Evolutionary conservation across 2,113 vertebrate species (phyloP), one percentile per base, ranked within the genome.

Genomic region (Ctenomys sociabilis): DNA sequence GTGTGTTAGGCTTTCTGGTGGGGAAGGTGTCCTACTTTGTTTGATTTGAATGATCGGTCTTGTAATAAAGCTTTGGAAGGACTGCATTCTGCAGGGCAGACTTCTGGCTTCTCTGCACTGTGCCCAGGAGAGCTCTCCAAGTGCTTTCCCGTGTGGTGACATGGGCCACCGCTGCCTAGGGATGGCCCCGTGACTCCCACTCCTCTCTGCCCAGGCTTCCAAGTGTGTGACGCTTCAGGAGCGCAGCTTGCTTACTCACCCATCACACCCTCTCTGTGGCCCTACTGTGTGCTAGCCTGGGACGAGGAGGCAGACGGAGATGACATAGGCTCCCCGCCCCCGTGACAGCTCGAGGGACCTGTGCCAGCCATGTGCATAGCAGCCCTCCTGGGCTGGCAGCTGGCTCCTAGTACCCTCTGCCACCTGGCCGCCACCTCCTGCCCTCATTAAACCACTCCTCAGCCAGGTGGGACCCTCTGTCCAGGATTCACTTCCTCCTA

Each of bases 101-200:
- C 6, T 30, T 12, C 28, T 0, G 4, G 75, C 21, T 26, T 19
- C 64, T 40, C 35, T 11, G 30, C 17, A 40, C 17, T 0, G 22
- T 2, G 37, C 77, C 1, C 0, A 0, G 17, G 35, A 8, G 4
- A 21, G 7, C 26, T 30, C 57, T 0, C 0, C 16, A 30, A 2
- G 49, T 5, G 40, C 43, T 5, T 12, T 43, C 73, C 88, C 1
- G 24, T 0, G 52, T 61, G 72, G 64, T 66, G 84, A 93, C 75
- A 1, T 0, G 1, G 43, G 83, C 37, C 54, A 49, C 16, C 11
- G 16, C 24, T 0, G 17, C 40, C 59, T 21, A 5, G 73, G 78
- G 52, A 64, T 16, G 0, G 17, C 10, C 17, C 6, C 14, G 17
- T 19, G 32, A 40, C 30, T 73, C 80, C 85, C 3, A 0, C 7